These are phyloP conservation scores for Verasper variegatus DNA, from an alignment of 2,113 vertebrate genomes.

Conservation along the genomic window DNA sequence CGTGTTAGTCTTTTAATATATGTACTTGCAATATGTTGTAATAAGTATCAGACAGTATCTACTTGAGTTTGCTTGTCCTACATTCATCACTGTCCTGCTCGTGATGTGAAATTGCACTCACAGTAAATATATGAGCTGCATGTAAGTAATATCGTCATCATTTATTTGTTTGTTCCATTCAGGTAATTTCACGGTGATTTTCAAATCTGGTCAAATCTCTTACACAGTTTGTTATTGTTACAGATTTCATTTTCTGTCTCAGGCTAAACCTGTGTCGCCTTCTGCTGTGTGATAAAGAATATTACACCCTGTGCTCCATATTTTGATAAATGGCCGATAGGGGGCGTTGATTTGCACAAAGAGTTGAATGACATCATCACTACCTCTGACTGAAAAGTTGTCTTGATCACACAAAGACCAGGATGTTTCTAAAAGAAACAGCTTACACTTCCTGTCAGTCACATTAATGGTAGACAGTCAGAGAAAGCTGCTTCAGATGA, in stretches of 20 bases:
- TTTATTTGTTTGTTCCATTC: not conserved
- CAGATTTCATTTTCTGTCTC: not conserved
- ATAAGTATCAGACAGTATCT: not conserved
- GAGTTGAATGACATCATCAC: not conserved
- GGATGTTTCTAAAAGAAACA: not conserved
- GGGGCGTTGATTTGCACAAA: constrained; percentile 19
- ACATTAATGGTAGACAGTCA: not conserved
- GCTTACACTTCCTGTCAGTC: not conserved
- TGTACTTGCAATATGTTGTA: not conserved
- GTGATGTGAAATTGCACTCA: not conserved
- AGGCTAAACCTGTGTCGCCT: constrained; percentile 41
- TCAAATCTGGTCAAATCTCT: not conserved
- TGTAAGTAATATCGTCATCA: too few species aligned
- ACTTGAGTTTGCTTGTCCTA: not conserved
- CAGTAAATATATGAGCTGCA: not conserved
- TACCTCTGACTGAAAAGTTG: not conserved
- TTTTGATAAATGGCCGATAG: constrained; percentile 15
- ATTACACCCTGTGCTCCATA: constrained; percentile 36
- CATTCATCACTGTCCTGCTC: too few species aligned
- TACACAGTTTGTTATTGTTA: not conserved
- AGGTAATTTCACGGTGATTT: not conserved
- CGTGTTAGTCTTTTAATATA: not conserved
- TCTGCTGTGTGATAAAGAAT: constrained; percentile 37
- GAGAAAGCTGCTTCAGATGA: not conserved
- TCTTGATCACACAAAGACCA: too few species aligned